A percentile compares a stretch with the other conserved stretches of the same genome.
Conservation (phyloP, 2,888 invertebrate genomes). For the Nowickia ferox region DNA sequence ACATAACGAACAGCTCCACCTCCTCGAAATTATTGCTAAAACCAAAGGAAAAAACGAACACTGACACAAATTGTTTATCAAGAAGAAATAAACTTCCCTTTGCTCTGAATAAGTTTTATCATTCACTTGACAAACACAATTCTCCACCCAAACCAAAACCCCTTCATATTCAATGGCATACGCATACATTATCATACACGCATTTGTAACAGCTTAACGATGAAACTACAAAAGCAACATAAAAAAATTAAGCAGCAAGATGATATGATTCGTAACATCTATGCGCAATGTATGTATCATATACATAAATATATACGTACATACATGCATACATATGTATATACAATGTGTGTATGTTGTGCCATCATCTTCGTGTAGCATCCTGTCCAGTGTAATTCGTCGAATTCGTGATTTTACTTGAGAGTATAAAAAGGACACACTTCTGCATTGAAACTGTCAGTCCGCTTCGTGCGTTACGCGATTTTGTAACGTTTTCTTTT, state of each 20-base stretch:
- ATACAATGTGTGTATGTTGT: background rate
- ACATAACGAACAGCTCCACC: conserved; percentile 57
- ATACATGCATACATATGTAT: background rate
- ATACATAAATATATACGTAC: background rate
- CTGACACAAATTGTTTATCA: conserved; percentile 48
- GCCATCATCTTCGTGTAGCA: conserved; percentile 27
- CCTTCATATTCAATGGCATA: conserved; percentile 16
- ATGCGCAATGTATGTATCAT: conserved; percentile 55
- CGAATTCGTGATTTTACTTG: conserved; percentile 25
- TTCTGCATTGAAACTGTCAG: conserved; percentile 55
- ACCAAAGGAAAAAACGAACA: conserved; percentile 14
- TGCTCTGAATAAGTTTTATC: conserved; percentile 2
- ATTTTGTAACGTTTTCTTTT: conserved; percentile 68
- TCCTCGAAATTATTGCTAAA: conserved; percentile 46
- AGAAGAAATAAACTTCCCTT: conserved; percentile 29
- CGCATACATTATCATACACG: conserved; percentile 60
- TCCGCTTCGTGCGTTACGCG: conserved; percentile 69
- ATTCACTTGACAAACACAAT: conserved; percentile 3
- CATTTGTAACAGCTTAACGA: conserved; percentile 70
- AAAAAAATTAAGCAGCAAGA: conserved; percentile 24
- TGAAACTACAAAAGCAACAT: conserved; percentile 43
- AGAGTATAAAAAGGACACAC: conserved; percentile 64
- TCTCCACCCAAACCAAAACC: background rate
- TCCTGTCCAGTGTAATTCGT: conserved; percentile 43
- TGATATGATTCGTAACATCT: conserved; percentile 61